A percentile compares a stretch with the other conserved stretches of the same genome.
These are phyloP conservation scores for Lepidocyrtinus sp. DNA, from an alignment of 2,888 invertebrate species.

Conservation along the genomic window DNA sequence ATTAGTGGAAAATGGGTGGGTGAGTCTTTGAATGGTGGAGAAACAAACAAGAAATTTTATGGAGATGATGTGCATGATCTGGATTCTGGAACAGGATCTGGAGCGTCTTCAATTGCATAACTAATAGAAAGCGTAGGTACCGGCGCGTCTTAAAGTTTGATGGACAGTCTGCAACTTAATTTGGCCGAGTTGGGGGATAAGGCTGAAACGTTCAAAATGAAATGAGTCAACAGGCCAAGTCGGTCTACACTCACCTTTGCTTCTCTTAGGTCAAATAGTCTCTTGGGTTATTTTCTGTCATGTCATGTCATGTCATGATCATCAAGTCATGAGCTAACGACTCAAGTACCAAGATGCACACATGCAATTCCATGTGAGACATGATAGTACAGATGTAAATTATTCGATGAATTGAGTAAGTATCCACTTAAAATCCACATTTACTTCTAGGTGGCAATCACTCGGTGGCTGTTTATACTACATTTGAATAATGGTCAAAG, in stretches of 20 bases:
- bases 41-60: too few relatives aligned
- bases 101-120: too few relatives aligned
- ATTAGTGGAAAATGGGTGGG: conserved; percentile 41
- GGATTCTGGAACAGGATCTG: too few relatives aligned
- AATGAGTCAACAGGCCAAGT: not conserved
- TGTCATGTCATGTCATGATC: conserved; percentile 53
- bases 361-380: conserved; percentile 50
- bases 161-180: too few relatives aligned
- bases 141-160: not conserved
- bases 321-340: conserved; percentile 37
- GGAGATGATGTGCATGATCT: too few relatives aligned
- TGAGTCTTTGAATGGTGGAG: too few relatives aligned
- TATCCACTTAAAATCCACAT: not conserved
- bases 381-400: conserved; percentile 17
- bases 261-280: conserved; percentile 33
- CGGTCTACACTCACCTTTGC: conserved; percentile 11
- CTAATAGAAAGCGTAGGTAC: not conserved
- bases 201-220: not conserved
- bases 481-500: conserved; percentile 31
- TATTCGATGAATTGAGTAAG: not conserved
- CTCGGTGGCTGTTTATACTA: conserved; percentile 10
- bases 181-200: too few relatives aligned
- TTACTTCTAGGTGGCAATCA: conserved; percentile 5
- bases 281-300: conserved; percentile 52
- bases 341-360: too few relatives aligned